Evolutionary conservation across 2,888 invertebrate species (phyloP).

Genomic region (Hyppa rectilinea): DNA sequence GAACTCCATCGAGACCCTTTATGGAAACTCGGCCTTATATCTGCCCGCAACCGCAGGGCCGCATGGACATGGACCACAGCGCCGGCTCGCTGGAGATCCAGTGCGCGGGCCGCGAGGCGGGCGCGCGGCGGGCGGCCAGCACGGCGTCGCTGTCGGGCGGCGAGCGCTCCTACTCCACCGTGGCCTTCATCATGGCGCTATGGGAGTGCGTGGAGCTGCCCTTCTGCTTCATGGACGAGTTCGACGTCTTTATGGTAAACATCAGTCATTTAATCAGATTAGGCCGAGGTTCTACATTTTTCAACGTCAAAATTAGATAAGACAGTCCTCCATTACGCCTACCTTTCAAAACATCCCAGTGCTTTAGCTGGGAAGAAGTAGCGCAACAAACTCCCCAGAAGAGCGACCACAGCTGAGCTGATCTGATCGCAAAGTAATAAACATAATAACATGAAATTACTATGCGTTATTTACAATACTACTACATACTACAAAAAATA

Average conservation of each 20-base stretch:
- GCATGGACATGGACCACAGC: conserved; percentile 87
- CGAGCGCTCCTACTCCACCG: conserved; percentile 98
- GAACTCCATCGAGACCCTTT: too few relatives aligned
- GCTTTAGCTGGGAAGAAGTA: background rate
- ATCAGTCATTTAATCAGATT: background rate
- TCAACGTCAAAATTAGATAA: background rate
- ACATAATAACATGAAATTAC: too few relatives aligned
- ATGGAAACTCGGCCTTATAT: background rate
- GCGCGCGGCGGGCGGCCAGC: conserved; percentile 69
- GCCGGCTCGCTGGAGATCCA: conserved; percentile 75
- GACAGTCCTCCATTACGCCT: background rate
- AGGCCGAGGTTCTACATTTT: background rate
- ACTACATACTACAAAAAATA: too few relatives aligned
- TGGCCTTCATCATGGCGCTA: conserved; percentile 97
- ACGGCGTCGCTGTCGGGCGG: conserved; percentile 97
- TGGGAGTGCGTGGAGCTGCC: conserved; percentile 98
- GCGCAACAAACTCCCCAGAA: too few relatives aligned
- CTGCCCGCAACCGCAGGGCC: conserved; percentile 88
- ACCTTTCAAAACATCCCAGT: background rate
- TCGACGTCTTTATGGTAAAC: conserved; percentile 97
- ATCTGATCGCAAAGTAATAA: too few relatives aligned
- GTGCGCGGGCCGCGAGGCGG: conserved; percentile 80
- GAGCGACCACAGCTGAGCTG: too few relatives aligned
- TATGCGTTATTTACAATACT: too few relatives aligned
- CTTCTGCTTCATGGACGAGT: conserved; percentile 98